These are phyloP conservation scores for Pipistrellus pipistrellus DNA, from an alignment of 2,797 vertebrate genomes.

Conservation along the genomic window DNA sequence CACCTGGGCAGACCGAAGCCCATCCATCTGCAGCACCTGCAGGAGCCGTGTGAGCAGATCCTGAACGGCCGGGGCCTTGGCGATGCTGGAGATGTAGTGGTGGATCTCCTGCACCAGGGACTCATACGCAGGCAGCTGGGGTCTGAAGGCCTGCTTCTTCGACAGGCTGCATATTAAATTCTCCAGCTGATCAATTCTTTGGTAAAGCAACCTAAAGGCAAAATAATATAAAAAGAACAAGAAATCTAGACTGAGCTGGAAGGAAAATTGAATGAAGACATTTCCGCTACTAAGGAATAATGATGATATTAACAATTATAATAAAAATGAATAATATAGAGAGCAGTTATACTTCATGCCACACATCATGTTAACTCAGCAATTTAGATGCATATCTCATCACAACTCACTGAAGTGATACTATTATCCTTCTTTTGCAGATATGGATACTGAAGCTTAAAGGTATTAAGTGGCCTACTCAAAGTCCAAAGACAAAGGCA, in stretches of 20 bases:
- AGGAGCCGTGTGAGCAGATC: slow-evolving; percentile 93
- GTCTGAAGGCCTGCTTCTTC: slow-evolving; percentile 96
- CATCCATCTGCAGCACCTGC: slow-evolving; percentile 88
- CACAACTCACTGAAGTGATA: neutral
- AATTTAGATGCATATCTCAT: neutral
- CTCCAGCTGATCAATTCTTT: slow-evolving; percentile 94
- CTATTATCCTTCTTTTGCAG: neutral
- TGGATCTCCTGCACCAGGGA: slow-evolving; percentile 94
- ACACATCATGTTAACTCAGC: neutral
- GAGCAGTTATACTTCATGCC: neutral
- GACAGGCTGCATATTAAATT: slow-evolving; percentile 92
- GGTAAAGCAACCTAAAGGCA: slow-evolving; percentile 91
- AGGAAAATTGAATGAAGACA: slow-evolving; percentile 26
- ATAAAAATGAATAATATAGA: neutral
- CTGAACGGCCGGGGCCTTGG: slow-evolving; percentile 90
- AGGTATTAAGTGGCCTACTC: neutral
- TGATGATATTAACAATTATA: neutral
- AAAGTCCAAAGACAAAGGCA: neutral
- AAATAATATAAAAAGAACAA: slow-evolving; percentile 63
- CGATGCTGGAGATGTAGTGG: slow-evolving; percentile 95
- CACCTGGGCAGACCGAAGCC: slow-evolving; percentile 88
- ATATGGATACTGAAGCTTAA: neutral
- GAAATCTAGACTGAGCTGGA: neutral
- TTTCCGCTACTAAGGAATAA: neutral
- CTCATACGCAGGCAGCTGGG: slow-evolving; percentile 91